Evolutionary conservation across 2,113 vertebrate genomes (phyloP).

Genomic region (Amphiprion ocellaris): DNA sequence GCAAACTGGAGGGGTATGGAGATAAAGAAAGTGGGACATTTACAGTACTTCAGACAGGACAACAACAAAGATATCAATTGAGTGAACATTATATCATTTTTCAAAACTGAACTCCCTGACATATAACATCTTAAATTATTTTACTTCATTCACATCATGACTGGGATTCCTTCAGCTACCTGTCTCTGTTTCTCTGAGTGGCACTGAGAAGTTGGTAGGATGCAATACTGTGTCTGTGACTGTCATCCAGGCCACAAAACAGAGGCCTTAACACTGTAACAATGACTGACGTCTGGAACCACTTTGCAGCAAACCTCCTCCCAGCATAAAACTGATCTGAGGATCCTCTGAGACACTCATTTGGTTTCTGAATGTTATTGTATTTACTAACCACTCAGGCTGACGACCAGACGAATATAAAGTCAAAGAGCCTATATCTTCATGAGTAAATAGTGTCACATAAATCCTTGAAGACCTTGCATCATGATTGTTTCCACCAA

Average conservation of each 20-base stretch:
- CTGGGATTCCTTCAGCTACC: slow-evolving; percentile 61
- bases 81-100: slow-evolving; percentile 70
- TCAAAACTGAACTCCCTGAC: slow-evolving; percentile 78
- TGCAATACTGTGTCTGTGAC: slow-evolving; percentile 1
- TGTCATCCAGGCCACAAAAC: slow-evolving; percentile 3
- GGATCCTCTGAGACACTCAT: slow-evolving; percentile 45
- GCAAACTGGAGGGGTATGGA: slow-evolving; percentile 51
- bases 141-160: slow-evolving; percentile 75
- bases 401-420: slow-evolving; percentile 15
- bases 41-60: slow-evolving; percentile 80
- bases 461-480: slow-evolving; percentile 24
- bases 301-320: slow-evolving; percentile 28
- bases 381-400: slow-evolving; percentile 41
- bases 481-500: slow-evolving; percentile 45
- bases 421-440: slow-evolving; percentile 11
- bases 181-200: slow-evolving; percentile 32
- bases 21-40: slow-evolving; percentile 62
- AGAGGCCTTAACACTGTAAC: slow-evolving; percentile 26
- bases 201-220: slow-evolving; percentile 28
- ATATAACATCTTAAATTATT: slow-evolving; percentile 71
- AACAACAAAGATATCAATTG: slow-evolving; percentile 75
- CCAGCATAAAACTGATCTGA: slow-evolving; percentile 28
- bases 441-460: slow-evolving; percentile 29
- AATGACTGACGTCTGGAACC: slow-evolving; percentile 23
- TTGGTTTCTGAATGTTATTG: slow-evolving; percentile 44